Percentiles rank a stretch among this genome's conserved stretches.
Evolutionary conservation across 2,113 vertebrate species (phyloP).

Genomic region (Engystomops pustulosus): DNA sequence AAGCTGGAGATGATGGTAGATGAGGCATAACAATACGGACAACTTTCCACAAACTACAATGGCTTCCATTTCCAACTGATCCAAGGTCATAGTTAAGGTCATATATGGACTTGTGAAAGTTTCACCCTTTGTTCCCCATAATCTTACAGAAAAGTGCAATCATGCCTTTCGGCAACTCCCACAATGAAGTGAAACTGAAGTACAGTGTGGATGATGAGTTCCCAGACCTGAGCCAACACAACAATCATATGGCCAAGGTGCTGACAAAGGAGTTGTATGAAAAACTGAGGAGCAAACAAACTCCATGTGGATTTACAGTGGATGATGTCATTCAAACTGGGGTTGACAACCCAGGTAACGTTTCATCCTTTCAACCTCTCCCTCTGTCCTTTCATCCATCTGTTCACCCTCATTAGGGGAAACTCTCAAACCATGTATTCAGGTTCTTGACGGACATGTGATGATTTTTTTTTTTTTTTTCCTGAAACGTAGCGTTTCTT

Average conservation of each 20-base stretch:
- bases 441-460: neutral
- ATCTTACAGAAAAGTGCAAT: slow-evolving; percentile 73
- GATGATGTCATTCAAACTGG: slow-evolving; percentile 83
- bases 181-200: slow-evolving; percentile 89
- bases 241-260: slow-evolving; percentile 86
- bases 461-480: neutral
- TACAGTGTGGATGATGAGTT: slow-evolving; percentile 78
- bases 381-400: slow-evolving; percentile 33
- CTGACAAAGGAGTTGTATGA: slow-evolving; percentile 76
- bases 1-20: too few relatives aligned
- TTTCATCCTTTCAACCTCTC: neutral
- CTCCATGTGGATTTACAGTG: slow-evolving; percentile 78
- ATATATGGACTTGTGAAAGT: neutral
- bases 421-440: neutral
- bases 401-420: slow-evolving; percentile 50
- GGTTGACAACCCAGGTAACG: slow-evolving; percentile 84
- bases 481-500: neutral
- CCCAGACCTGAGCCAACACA: slow-evolving; percentile 90
- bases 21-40: too few relatives aligned
- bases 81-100: slow-evolving; percentile 30
- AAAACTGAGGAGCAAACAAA: slow-evolving; percentile 71
- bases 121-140: slow-evolving; percentile 61
- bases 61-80: neutral
- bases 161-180: slow-evolving; percentile 97
- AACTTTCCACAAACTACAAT: too few relatives aligned